Evolutionary conservation across 2,888 invertebrate species (phyloP).

Genomic region (Limnephilus auricula): DNA sequence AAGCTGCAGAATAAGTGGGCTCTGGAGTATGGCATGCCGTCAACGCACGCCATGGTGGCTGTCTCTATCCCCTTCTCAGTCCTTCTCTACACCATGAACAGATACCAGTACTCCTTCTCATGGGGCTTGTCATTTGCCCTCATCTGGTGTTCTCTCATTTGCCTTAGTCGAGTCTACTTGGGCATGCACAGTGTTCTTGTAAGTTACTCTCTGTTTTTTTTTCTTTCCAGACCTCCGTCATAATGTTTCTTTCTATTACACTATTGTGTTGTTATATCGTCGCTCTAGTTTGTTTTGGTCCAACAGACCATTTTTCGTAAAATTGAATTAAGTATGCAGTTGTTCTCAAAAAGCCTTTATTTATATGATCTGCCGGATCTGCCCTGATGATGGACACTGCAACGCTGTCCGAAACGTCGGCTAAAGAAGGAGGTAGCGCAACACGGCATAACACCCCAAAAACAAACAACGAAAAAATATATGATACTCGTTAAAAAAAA

Average conservation of each 20-base stretch:
- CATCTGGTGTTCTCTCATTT: slow-evolving; percentile 87
- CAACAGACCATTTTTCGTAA: no score
- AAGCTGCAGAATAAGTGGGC: slow-evolving; percentile 93
- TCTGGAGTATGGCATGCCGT: slow-evolving; percentile 96
- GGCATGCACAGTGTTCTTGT: slow-evolving; percentile 96
- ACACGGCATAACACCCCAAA: no score
- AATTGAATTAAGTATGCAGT: no score
- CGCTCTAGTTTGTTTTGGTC: no score
- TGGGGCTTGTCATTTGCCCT: slow-evolving; percentile 80
- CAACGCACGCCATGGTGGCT: slow-evolving; percentile 95
- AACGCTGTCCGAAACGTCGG: no score
- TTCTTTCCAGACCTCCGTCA: not conserved
- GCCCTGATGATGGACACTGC: no score
- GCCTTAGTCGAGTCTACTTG: slow-evolving; percentile 90
- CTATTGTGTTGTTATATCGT: slow-evolving; percentile 18
- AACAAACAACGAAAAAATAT: no score
- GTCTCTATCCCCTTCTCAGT: slow-evolving; percentile 92
- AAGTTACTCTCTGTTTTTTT: slow-evolving; percentile 71
- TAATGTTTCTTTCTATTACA: slow-evolving; percentile 34
- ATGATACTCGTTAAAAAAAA: no score
- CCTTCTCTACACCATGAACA: slow-evolving; percentile 86
- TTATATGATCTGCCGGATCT: no score
- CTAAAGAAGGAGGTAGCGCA: no score
- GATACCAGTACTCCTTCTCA: slow-evolving; percentile 85
- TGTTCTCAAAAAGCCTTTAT: no score